Evolutionary conservation across 2,113 vertebrate genomes (phyloP), one percentile per base, ranked within the genome.

Genomic region (Herpetotheres cachinnans): DNA sequence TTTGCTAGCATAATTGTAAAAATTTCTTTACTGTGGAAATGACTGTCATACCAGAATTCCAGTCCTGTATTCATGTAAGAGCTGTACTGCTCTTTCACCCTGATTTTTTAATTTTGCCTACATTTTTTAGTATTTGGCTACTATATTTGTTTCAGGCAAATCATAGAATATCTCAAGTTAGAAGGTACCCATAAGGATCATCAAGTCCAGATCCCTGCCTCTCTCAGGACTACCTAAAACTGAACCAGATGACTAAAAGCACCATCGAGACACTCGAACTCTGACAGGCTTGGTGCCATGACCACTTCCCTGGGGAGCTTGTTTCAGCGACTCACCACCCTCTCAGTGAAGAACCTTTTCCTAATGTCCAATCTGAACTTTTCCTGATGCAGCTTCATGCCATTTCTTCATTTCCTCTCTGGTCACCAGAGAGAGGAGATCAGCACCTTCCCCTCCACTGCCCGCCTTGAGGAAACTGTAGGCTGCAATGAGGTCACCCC

Each of bases 151-250:
- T 83, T 38, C 8, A 55, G 16, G 6, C 50, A 26, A 65, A 10
- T 25, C 34, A 50, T 20, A 42, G 32, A 78, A 16, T 77, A 27
- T 18, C 47, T 67, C 2, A 3, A 4, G 36, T 47, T 83, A 7
- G 32, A 80, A 94, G 16, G 12, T 2, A 55, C 7, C 2, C 4
- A 16, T 25, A 63, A 44, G 17, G 20, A 44, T 72, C 16, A 36
- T 25, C 0, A 0, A 40, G 2, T 50, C 5, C 7, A 55, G 6
- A 7, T 67, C 26, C 12, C 18, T 11, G 6, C 3, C 40, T 10
- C 38, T 59, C 10, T 5, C 11, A 70, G 50, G 61, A 50, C 46
- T 3, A 50, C 24, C 29, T 82, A 36, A 55, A 94, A 58, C 7
- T 56, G 27, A 85, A 18, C 2, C 7, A 20, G 46, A 30, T 6